Evolutionary conservation across 2,113 vertebrate genomes (phyloP).

Genomic region (Jacana jacana): DNA sequence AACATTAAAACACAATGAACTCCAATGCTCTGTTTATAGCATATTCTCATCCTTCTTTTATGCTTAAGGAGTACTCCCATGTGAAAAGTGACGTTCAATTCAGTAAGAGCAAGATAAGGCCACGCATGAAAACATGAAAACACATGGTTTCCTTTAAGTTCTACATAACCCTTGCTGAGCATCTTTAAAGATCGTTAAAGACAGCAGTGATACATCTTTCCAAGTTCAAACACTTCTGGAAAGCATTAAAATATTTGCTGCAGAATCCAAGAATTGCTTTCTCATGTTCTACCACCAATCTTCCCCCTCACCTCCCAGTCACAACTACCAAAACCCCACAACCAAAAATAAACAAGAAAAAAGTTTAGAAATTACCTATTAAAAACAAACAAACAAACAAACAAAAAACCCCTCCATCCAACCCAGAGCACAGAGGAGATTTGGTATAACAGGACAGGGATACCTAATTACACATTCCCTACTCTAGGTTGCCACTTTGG

Average conservation of each 20-base stretch:
- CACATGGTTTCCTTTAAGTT: neutral
- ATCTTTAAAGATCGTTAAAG: neutral
- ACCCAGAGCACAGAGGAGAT: neutral
- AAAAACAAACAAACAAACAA: neutral
- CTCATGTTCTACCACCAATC: neutral
- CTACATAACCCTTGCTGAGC: neutral
- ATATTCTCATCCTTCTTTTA: neutral
- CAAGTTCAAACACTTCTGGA: neutral
- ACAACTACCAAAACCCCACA: neutral
- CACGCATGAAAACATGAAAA: neutral
- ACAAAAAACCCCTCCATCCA: neutral
- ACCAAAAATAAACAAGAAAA: neutral
- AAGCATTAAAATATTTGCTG: slow-evolving; percentile 22
- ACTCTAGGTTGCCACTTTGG: neutral
- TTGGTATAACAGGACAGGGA: neutral
- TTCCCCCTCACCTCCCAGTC: neutral
- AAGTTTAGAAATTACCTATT: neutral
- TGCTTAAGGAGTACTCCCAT: neutral
- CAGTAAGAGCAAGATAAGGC: neutral
- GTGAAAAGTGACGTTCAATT: neutral
- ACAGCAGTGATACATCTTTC: neutral
- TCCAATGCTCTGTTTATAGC: neutral
- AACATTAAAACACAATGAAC: neutral
- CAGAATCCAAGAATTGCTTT: neutral
- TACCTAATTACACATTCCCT: neutral